A percentile compares a stretch with the other conserved stretches of the same genome.
These are phyloP conservation scores for Myocastor coypus DNA, from an alignment of 2,113 vertebrate species.

Conservation along the genomic window DNA sequence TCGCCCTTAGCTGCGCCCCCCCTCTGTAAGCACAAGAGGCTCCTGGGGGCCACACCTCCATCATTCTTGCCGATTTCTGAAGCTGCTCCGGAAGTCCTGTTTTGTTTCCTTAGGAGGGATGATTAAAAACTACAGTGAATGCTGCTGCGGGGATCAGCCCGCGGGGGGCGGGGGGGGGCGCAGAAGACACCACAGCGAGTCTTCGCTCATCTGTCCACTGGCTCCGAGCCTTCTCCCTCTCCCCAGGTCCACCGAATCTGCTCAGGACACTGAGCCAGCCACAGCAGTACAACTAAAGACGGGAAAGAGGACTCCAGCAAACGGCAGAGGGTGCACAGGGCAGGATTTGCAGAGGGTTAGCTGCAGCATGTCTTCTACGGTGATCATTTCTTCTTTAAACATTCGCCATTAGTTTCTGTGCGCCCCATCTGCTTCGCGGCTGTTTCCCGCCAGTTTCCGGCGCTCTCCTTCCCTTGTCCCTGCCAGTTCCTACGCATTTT, in stretches of 20 bases:
- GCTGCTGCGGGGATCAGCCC: not conserved
- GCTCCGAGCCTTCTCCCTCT: not conserved
- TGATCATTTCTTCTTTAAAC: not conserved
- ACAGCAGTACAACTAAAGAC: too few relatives aligned
- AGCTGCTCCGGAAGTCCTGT: not conserved
- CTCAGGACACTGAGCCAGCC: too few relatives aligned
- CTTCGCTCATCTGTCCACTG: not conserved
- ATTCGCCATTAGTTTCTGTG: not conserved
- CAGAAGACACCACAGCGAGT: too few relatives aligned
- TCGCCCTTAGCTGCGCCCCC: too few relatives aligned
- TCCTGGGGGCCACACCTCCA: too few relatives aligned
- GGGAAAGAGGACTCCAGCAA: not conserved
- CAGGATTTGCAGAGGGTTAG: not conserved
- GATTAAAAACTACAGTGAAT: not conserved
- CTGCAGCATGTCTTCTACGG: not conserved
- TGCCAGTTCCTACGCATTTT: not conserved
- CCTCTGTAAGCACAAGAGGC: too few relatives aligned
- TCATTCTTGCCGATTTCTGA: not conserved
- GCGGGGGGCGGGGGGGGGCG: not conserved
- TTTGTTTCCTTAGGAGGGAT: not conserved
- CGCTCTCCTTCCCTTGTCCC: not conserved
- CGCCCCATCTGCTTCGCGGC: not conserved
- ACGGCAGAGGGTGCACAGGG: not conserved
- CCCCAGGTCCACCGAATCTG: not conserved
- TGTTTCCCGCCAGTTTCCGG: not conserved